Percentiles rank a stretch among this genome's conserved stretches.
Conservation (phyloP, 2,113 vertebrate species). For the Zosterops japonicus region DNA sequence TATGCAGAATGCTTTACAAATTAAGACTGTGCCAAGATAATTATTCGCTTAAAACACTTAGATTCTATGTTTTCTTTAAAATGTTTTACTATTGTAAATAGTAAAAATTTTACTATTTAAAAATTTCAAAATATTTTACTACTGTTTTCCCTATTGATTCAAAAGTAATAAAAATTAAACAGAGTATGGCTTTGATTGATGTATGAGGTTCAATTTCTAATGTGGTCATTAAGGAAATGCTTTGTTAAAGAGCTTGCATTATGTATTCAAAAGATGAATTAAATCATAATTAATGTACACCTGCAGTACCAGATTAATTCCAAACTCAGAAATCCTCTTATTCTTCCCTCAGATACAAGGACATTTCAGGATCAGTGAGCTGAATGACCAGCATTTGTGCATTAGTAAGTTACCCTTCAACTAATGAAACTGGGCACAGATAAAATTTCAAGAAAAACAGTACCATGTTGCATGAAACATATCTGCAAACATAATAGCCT, state of each 20-base stretch:
- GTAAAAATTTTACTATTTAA: no score
- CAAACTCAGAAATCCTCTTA: conserved; percentile 18
- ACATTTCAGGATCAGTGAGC: background rate
- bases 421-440: background rate
- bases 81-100: background rate
- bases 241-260: conserved; percentile 69
- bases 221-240: conserved; percentile 55
- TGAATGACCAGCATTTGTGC: background rate
- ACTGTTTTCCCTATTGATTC: conserved; percentile 49
- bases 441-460: background rate
- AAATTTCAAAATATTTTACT: no score
- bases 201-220: conserved; percentile 49
- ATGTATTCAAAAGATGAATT: conserved; percentile 72
- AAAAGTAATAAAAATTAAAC: conserved; percentile 58
- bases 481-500: background rate
- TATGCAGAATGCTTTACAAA: conserved; percentile 24
- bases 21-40: conserved; percentile 1
- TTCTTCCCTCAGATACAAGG: background rate
- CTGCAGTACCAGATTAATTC: background rate
- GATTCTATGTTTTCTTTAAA: background rate
- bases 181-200: conserved; percentile 21
- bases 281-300: conserved; percentile 61
- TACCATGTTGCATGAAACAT: background rate
- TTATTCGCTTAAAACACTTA: conserved; percentile 17
- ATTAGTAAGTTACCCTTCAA: background rate